Evolutionary conservation across 2,888 invertebrate genomes (phyloP).

Genomic region (Calliopum simillimum): DNA sequence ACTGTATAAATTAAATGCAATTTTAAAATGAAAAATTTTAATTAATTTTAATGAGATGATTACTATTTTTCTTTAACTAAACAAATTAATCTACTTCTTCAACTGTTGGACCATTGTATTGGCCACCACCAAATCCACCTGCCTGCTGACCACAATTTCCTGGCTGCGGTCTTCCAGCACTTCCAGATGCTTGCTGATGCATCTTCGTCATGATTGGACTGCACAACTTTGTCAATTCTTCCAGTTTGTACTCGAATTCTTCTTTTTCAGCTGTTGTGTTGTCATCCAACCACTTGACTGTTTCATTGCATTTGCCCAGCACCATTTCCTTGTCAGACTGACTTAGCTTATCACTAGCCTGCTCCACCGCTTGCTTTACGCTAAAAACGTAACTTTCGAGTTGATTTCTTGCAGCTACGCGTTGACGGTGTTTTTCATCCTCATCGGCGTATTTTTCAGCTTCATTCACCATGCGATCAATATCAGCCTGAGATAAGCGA

Average conservation of each 20-base stretch:
- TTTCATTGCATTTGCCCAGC: constrained; percentile 74
- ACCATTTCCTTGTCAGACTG: constrained; percentile 78
- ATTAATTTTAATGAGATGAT: background rate
- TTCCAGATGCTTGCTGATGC: constrained; percentile 69
- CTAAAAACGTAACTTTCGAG: constrained; percentile 78
- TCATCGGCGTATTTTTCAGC: constrained; percentile 81
- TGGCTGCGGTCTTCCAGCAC: constrained; percentile 73
- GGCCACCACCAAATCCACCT: constrained; percentile 74
- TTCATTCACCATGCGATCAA: constrained; percentile 82
- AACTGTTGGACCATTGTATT: constrained; percentile 66
- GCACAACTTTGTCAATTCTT: constrained; percentile 64
- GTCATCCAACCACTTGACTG: constrained; percentile 79
- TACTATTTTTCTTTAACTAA: background rate
- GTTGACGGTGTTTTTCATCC: constrained; percentile 77
- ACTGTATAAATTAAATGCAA: background rate
- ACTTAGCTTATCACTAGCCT: constrained; percentile 74
- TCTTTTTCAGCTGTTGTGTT: constrained; percentile 82
- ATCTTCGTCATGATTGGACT: constrained; percentile 69
- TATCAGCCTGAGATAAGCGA: constrained; percentile 82
- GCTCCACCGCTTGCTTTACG: constrained; percentile 78
- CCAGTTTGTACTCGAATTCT: constrained; percentile 74
- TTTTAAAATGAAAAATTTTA: background rate
- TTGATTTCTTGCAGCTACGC: constrained; percentile 78
- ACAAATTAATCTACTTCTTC: constrained; percentile 66
- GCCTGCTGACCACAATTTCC: constrained; percentile 70